A percentile compares a stretch with the other conserved stretches of the same genome.
Evolutionary conservation across 2,888 invertebrate species (phyloP).

Genomic region (Eupithecia centaureata): DNA sequence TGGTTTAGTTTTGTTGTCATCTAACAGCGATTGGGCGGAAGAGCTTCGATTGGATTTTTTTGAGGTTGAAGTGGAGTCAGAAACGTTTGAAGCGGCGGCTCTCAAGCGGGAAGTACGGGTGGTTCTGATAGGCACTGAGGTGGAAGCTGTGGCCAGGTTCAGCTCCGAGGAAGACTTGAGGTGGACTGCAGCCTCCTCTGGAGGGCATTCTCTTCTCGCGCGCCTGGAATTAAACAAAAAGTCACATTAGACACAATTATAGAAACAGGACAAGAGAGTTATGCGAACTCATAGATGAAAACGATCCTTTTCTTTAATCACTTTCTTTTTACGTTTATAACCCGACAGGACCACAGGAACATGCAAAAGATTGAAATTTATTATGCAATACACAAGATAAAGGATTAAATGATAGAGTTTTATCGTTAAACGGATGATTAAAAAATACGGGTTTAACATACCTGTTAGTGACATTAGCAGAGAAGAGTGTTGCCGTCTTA

Average conservation of each 20-base stretch:
- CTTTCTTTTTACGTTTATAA: neutral
- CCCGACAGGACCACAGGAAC: neutral
- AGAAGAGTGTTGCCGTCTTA: slow-evolving; percentile 85
- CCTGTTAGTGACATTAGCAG: slow-evolving; percentile 85
- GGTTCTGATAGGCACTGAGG: slow-evolving; percentile 85
- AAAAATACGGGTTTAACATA: slow-evolving; percentile 44
- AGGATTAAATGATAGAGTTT: neutral
- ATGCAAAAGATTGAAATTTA: neutral
- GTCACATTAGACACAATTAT: neutral
- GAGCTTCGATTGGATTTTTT: slow-evolving; percentile 75
- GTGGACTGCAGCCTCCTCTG: slow-evolving; percentile 65
- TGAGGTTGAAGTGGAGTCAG: slow-evolving; percentile 63
- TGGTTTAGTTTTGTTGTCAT: slow-evolving; percentile 69
- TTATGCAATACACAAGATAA: neutral
- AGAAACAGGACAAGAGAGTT: neutral
- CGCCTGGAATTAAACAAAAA: slow-evolving; percentile 67
- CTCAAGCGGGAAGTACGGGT: slow-evolving; percentile 89
- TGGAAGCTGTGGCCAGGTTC: slow-evolving; percentile 72
- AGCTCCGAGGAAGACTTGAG: slow-evolving; percentile 79
- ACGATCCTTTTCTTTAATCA: neutral
- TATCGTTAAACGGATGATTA: neutral
- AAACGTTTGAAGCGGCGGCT: slow-evolving; percentile 83
- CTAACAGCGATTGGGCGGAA: slow-evolving; percentile 72
- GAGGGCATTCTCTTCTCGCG: slow-evolving; percentile 61
- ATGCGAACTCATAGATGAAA: neutral